Evolutionary conservation across 2,113 vertebrate genomes (phyloP).

Genomic region (Proteles cristata): DNA sequence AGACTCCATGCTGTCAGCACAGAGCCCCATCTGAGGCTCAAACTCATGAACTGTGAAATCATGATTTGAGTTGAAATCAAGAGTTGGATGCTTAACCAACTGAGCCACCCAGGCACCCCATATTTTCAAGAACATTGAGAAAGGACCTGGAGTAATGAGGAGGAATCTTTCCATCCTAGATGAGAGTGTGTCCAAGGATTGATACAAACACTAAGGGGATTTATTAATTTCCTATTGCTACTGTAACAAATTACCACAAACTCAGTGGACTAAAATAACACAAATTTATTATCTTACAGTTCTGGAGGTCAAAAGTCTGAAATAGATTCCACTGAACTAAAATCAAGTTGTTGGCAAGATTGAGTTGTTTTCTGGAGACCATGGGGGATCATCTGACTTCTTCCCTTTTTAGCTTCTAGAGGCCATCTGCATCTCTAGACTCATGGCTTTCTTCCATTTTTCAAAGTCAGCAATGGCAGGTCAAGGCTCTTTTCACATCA

Average conservation of each 20-base stretch:
- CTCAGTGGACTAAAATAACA: neutral
- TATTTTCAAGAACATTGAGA: neutral
- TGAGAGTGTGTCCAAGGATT: neutral
- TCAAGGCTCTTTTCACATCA: neutral
- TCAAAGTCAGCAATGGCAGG: neutral
- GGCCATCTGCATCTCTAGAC: neutral
- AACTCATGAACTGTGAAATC: no score
- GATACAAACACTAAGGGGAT: neutral
- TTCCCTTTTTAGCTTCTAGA: neutral
- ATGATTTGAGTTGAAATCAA: no score
- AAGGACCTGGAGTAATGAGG: neutral
- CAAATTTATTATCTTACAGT: neutral
- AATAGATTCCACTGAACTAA: neutral
- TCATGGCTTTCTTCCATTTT: neutral
- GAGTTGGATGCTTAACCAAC: no score
- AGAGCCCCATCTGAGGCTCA: no score
- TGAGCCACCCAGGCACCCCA: no score
- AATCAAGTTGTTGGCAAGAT: neutral
- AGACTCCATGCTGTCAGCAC: no score
- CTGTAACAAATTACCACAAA: neutral
- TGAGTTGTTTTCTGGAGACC: neutral
- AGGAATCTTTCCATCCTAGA: neutral
- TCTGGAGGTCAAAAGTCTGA: neutral
- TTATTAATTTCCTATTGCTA: neutral
- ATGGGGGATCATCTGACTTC: neutral